Percentiles rank a stretch among this genome's conserved stretches.
Conservation (phyloP, 2,797 vertebrate species). For the Pyrrhura leucotis region DNA sequence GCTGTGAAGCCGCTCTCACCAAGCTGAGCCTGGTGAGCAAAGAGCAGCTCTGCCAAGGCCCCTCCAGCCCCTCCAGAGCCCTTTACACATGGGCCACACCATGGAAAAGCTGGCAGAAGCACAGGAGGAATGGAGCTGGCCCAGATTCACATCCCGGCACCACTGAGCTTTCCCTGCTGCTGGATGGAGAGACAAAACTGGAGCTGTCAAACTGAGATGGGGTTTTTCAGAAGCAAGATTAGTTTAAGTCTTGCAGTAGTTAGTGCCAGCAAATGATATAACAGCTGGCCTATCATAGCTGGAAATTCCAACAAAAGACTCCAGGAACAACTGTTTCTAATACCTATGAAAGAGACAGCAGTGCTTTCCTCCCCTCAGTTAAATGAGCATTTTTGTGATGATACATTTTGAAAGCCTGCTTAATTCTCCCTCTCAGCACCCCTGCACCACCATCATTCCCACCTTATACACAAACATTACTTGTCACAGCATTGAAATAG, state of each 20-base stretch:
- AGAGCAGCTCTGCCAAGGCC: neutral
- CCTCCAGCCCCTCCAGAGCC: neutral
- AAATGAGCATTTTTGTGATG: neutral
- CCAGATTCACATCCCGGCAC: accelerated
- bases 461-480: neutral
- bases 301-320: neutral
- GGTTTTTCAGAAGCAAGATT: neutral
- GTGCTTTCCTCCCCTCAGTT: neutral
- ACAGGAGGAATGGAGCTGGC: neutral
- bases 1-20: neutral
- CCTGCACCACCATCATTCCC: neutral
- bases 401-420: neutral
- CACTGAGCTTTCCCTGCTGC: neutral
- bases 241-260: neutral
- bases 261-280: neutral
- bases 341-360: accelerated
- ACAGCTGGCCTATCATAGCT: neutral
- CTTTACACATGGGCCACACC: accelerated
- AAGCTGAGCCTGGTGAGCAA: accelerated
- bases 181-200: neutral
- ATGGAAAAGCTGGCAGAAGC: neutral
- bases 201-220: neutral
- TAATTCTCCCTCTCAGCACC: neutral
- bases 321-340: neutral
- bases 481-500: neutral